A percentile compares a stretch with the other conserved stretches of the same genome.
Evolutionary conservation across 2,113 vertebrate genomes (phyloP).

Genomic region (Albula goreensis): DNA sequence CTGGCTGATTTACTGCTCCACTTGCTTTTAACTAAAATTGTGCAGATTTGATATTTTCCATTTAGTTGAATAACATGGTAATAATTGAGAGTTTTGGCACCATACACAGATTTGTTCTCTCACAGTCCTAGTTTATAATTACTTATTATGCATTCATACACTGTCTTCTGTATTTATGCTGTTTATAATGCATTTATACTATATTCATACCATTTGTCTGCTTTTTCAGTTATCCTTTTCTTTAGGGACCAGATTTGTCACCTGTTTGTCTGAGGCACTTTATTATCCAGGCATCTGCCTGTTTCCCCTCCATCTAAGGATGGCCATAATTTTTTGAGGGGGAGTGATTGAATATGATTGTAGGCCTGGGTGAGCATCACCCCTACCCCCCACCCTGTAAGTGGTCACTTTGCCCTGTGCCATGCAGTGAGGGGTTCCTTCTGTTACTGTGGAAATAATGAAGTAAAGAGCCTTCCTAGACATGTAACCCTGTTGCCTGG

Average conservation of each 20-base stretch:
- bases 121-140: too few relatives aligned
- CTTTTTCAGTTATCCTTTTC: neutral
- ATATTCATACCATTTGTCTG: neutral
- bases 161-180: too few relatives aligned
- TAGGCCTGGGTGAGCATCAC: neutral
- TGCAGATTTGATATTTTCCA: too few relatives aligned
- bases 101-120: too few relatives aligned
- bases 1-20: neutral
- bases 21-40: too few relatives aligned
- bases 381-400: neutral
- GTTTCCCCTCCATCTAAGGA: neutral
- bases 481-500: conserved; percentile 66
- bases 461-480: conserved; percentile 52
- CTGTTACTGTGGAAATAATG: conserved; percentile 11
- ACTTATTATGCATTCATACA: too few relatives aligned
- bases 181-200: neutral
- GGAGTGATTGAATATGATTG: neutral
- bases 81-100: too few relatives aligned
- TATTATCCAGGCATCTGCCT: neutral
- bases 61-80: too few relatives aligned
- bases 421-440: neutral
- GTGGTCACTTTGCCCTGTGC: neutral
- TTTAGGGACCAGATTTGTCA: neutral
- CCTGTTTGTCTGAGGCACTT: neutral
- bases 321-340: neutral